Percentiles rank a stretch among this genome's conserved stretches.
Evolutionary conservation across 2,888 invertebrate genomes (phyloP).

Genomic region (Patella depressa): DNA sequence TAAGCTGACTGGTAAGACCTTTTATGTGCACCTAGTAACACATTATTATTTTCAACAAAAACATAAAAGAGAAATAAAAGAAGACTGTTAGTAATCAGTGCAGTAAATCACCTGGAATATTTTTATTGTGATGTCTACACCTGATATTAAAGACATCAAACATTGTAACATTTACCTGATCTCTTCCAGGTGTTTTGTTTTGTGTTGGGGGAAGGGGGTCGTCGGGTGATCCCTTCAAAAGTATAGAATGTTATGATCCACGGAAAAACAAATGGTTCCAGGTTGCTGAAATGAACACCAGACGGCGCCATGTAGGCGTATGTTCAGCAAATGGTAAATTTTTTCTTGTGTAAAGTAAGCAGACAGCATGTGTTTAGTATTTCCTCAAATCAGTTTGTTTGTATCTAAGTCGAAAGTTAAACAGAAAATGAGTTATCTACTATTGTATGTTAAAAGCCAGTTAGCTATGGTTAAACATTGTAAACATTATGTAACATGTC

Average conservation of each 20-base stretch:
- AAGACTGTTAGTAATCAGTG: no score
- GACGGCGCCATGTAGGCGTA: conserved; percentile 73
- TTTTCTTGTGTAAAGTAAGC: not conserved
- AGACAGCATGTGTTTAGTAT: no score
- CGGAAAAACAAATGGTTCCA: conserved; percentile 72
- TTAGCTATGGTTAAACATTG: not conserved
- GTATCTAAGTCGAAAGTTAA: no score
- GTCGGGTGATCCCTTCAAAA: conserved; percentile 73
- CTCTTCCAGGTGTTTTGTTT: conserved; percentile 71
- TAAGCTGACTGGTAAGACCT: no score
- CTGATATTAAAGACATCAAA: not conserved
- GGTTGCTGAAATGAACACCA: conserved; percentile 72
- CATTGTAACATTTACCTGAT: not conserved
- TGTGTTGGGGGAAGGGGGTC: conserved; percentile 74
- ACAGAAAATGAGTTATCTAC: not conserved
- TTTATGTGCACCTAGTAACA: no score
- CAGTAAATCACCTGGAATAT: no score
- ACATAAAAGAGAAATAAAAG: no score
- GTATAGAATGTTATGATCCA: conserved; percentile 73
- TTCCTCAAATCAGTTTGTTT: no score
- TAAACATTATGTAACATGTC: not conserved
- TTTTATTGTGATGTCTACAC: no score
- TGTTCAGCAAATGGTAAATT: conserved; percentile 69
- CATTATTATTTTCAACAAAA: no score
- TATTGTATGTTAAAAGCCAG: not conserved